Evolutionary conservation across 2,113 vertebrate genomes (phyloP), one percentile per base, ranked within the genome.

Genomic region (Phaethon lepturus): DNA sequence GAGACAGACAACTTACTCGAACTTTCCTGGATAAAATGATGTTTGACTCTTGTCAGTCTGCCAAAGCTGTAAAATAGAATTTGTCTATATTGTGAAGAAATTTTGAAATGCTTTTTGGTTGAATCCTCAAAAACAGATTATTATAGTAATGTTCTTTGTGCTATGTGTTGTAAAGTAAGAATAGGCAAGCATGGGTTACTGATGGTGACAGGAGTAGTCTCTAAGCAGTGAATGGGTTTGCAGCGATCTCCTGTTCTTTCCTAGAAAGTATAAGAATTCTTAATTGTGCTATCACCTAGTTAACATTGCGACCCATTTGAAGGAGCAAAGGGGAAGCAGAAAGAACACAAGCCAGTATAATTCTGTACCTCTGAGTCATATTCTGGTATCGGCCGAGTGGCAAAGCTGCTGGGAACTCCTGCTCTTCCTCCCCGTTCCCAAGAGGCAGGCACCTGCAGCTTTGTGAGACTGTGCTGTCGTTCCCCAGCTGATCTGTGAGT

Each of bases 201-300:
- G 24, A 1, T 38, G 13, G 59, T 45, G 35, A 10, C 28, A 33
- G 35, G 9, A 11, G 15, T 11, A 14, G 26, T 14, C 29, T 78
- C 29, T 20, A 9, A 49, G 20, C 56, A 62, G 47, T 6, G 22
- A 6, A 29, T 5, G 22, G 8, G 5, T 38, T 79, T 91, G 45
- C 50, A 74, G 7, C 35, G 64, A 4, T 35, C 17, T 52, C 17
- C 35, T 62, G 13, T 35, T 44, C 26, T 76, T 56, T 56, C 17
- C 25, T 52, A 26, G 10, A 31, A 73, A 60, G 31, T 17, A 11
- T 23, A 49, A 35, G 33, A 53, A 16, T 11, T 76, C n/a, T 42
- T 47, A 33, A 35, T 58, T 3, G 1, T 20, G 25, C 44, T 44
- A 0, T 13, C 0, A 0, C 26, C 40, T 44, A 19, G 33, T 42